Evolutionary conservation across 2,797 vertebrate species (phyloP), one percentile per base, ranked within the genome.

Genomic region (Brachymystax lenok): DNA sequence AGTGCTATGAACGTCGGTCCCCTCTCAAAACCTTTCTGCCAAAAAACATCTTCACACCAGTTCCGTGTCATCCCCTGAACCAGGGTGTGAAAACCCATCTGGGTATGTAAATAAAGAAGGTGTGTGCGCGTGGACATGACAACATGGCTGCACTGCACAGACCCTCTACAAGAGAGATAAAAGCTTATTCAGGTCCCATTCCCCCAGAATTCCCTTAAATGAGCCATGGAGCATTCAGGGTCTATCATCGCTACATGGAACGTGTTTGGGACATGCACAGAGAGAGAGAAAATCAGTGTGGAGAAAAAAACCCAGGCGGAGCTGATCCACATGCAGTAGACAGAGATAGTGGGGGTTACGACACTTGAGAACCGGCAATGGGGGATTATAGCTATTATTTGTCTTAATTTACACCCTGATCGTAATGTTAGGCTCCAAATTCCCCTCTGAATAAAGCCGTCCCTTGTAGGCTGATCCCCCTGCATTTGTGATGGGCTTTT

Each of bases 111-210:
- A 88, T 79, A 81, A 83, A 69, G 77, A 73, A 84, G 85, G 83
- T 61, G 84, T 84, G 83, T 83, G 81, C 79, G 75, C 24, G 66
- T 79, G 59, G 78, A 85, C 84, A 84, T 90, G 89, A 90, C 88
- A 89, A 80, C 63, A n/a, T 74, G 77, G 54, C 70, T 12, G 75
- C 78, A 7, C 17, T 27, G 27, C 21, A 52, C 24, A 19, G 70
- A 71, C n/a, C 61, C 77, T 66, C 77, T 87, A 92, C 85, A 91
- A 27, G 52, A 78, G 77, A 79, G 89, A 85, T 94, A 93, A 94
- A 92, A 94, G 93, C 92, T 83, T 92, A 89, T 93, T 91, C 89
- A 69, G 77, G 88, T 92, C 79, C 74, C 61, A 6, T 74, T 89
- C 74, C 69, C 54, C 70, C 76, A 76, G 64, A 77, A 68, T 83